These are phyloP conservation scores for Spisula solida DNA, from an alignment of 2,888 invertebrate species.

Conservation along the genomic window DNA sequence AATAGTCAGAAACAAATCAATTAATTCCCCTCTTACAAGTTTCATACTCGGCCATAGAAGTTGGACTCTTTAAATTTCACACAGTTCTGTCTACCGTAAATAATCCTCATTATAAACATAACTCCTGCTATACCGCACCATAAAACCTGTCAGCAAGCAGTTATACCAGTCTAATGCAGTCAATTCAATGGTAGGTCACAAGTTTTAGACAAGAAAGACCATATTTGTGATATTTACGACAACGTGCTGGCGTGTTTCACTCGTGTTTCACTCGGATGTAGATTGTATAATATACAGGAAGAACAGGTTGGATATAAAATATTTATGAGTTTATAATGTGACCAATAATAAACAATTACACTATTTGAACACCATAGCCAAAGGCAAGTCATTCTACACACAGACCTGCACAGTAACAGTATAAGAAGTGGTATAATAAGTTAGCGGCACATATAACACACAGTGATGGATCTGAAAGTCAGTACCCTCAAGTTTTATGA, in stretches of 20 bases:
- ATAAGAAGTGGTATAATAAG: too few relatives aligned
- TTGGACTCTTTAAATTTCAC: not conserved
- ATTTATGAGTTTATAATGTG: not conserved
- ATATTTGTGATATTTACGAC: not conserved
- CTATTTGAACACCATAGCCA: not conserved
- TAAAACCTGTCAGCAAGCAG: slow-evolving; percentile 3
- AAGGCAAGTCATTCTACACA: not conserved
- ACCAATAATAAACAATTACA: not conserved
- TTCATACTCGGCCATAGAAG: not conserved
- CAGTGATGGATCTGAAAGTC: too few relatives aligned
- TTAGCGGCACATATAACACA: too few relatives aligned
- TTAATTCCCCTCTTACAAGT: not conserved
- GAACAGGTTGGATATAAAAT: not conserved
- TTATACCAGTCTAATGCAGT: not conserved
- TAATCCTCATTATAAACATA: not conserved
- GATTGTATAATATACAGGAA: not conserved
- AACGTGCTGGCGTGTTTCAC: not conserved
- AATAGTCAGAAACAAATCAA: not conserved
- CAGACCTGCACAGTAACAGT: too few relatives aligned
- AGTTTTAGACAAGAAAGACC: not conserved
- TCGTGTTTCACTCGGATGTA: not conserved
- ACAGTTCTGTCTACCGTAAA: not conserved
- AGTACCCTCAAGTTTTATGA: too few relatives aligned
- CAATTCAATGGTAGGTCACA: not conserved
- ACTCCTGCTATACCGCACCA: not conserved